phyloP scores from a whole-genome alignment of 2,888 invertebrate genomes.

The Anthophora plumipes region DNA sequence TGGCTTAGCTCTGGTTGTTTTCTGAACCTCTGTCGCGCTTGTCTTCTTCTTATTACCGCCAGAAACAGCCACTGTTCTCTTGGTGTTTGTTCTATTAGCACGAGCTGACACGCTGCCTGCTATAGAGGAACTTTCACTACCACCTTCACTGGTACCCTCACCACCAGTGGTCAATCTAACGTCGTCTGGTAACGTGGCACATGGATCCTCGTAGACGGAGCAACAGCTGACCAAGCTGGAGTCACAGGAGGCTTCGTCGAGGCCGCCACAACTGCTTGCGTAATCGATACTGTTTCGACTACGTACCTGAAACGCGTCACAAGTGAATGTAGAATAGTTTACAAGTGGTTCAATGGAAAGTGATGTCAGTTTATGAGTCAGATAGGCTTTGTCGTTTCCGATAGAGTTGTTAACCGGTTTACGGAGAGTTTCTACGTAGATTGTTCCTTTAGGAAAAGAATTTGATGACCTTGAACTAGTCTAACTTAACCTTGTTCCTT shows the following conservation, averaged over 20 bases:
- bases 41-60: conserved; percentile 86
- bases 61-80: conserved; percentile 62
- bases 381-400: background rate
- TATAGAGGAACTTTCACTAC: conserved; percentile 92
- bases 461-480: background rate
- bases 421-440: too few species aligned
- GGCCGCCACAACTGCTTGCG: conserved; percentile 88
- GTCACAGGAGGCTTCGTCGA: conserved; percentile 90
- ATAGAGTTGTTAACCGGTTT: too few species aligned
- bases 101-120: conserved; percentile 85
- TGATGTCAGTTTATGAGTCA: background rate
- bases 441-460: too few species aligned
- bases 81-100: conserved; percentile 63
- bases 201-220: conserved; percentile 89
- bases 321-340: background rate
- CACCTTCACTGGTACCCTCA: conserved; percentile 88
- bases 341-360: background rate
- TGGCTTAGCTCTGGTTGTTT: conserved; percentile 73
- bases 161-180: conserved; percentile 78
- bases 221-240: conserved; percentile 92
- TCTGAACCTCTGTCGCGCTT: conserved; percentile 86
- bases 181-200: conserved; percentile 84
- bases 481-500: background rate
- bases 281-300: conserved; percentile 89
- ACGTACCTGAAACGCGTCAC: conserved; percentile 82